A percentile compares a stretch with the other conserved stretches of the same genome.
These are phyloP conservation scores for Acrocephalus scirpaceus DNA, from an alignment of 2,797 vertebrate genomes.

Conservation along the genomic window DNA sequence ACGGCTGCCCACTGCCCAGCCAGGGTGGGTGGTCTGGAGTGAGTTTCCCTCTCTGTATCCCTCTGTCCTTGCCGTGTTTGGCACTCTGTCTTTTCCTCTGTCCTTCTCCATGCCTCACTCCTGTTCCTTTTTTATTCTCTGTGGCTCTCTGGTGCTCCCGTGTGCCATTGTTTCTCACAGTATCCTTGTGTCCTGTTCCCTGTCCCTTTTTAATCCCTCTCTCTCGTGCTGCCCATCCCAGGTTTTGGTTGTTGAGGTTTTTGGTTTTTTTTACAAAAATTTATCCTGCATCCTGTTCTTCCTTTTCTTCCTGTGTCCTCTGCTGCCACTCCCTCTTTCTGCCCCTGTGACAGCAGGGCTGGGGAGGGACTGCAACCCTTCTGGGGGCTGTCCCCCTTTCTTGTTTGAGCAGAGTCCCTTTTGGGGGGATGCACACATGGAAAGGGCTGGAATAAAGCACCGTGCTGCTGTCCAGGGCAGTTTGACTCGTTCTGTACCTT, in stretches of 20 bases:
- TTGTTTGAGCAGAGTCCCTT: neutral
- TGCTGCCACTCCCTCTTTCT: neutral
- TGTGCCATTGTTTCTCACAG: neutral
- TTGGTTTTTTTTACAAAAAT: no score
- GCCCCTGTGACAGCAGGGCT: neutral
- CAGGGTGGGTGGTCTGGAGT: fast-evolving
- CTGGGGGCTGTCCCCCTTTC: neutral
- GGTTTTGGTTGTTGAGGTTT: no score
- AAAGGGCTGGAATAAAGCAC: neutral
- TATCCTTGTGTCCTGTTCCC: neutral
- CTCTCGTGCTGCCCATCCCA: neutral
- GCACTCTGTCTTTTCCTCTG: no score
- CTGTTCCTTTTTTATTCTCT: neutral
- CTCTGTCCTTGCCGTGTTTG: no score
- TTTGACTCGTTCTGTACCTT: no score
- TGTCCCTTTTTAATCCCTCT: neutral
- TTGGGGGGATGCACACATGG: neutral
- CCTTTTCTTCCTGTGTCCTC: neutral
- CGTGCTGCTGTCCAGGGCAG: no score
- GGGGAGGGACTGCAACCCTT: neutral
- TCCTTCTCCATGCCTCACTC: neutral
- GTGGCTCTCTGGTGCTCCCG: no score
- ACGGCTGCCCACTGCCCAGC: neutral
- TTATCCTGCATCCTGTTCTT: neutral
- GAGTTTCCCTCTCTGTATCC: neutral